Evolutionary conservation across 2,888 invertebrate genomes (phyloP), one percentile per base, ranked within the genome.

Genomic region (Dasypolia templi): DNA sequence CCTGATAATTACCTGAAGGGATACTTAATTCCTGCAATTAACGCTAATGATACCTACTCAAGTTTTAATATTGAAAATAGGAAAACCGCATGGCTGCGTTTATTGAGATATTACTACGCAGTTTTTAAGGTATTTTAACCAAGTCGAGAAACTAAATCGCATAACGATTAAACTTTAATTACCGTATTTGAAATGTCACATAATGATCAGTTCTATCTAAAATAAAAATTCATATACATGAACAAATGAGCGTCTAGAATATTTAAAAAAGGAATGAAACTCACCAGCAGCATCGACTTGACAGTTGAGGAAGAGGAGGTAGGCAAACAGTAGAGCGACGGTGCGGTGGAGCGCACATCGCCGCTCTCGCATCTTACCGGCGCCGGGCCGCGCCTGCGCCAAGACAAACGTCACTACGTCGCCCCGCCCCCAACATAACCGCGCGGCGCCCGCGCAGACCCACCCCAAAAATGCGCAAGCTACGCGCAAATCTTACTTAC

Each of bases 341-440:
- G 92, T 94, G 95, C 95, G 93, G 91, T 93, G 93, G 92, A 93
- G 93, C 91, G 93, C 92, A 93, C 91, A 93, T 83, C 95, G 94
- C 93, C 95, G 91, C 95, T 94, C 95, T 95, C 95, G 95, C 96
- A 96, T 96, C 91, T 96, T 96, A 96, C 94, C 93, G 95, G 95
- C 96, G 96, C 96, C 93, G 92, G 89, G 92, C 95, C 94, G 96
- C 95, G 95, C 95, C 95, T 95, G 95, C 92, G 93, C 94, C 95
- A 94, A 94, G 92, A 89, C 91, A 90, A 87, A 93, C 92, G 95
- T 96, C 92, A 96, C 94, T 92, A 91, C 91, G 89, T 89, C 89
- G 90, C 91, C 88, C 89, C 91, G 86, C 84, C 81, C 83, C 88
- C 90, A 87, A 91, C 95, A 95, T 94, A 91, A 92, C 95, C 92